Conservation (phyloP, 2,113 vertebrate species). For the Psettodes erumei region DNA sequence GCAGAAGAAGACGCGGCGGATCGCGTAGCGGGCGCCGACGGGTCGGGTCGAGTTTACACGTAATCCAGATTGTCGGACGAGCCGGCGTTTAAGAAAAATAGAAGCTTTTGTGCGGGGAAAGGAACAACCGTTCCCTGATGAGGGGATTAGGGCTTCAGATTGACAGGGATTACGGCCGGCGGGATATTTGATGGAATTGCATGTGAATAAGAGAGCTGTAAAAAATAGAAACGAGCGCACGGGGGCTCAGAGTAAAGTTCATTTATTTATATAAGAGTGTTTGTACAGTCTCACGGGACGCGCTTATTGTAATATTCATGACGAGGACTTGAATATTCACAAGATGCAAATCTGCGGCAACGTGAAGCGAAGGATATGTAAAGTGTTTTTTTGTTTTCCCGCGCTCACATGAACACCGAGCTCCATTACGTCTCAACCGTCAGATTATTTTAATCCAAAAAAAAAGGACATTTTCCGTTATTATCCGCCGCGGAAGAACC, state of each 20-base stretch:
- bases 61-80: too few species aligned
- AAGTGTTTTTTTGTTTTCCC: too few species aligned
- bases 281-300: neutral
- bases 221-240: neutral
- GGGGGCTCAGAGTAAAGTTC: constrained; percentile 14
- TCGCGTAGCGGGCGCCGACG: too few species aligned
- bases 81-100: constrained; percentile 2
- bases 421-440: too few species aligned
- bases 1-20: too few species aligned
- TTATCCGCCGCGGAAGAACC: too few species aligned
- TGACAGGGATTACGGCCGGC: constrained; percentile 54
- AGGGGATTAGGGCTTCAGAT: constrained; percentile 62
- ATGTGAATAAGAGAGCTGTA: neutral
- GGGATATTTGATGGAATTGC: constrained; percentile 54
- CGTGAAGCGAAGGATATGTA: neutral
- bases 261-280: constrained; percentile 15
- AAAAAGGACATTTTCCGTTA: too few species aligned
- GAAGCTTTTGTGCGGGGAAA: constrained; percentile 7
- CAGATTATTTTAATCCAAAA: too few species aligned
- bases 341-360: constrained; percentile 3
- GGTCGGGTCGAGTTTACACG: too few species aligned
- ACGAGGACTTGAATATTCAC: constrained; percentile 25
- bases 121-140: constrained; percentile 14
- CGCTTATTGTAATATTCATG: constrained; percentile 29
- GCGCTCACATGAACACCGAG: too few species aligned